A percentile compares a stretch with the other conserved stretches of the same genome.
Conservation (phyloP, 2,113 vertebrate species). For the Leucosticte australis region DNA sequence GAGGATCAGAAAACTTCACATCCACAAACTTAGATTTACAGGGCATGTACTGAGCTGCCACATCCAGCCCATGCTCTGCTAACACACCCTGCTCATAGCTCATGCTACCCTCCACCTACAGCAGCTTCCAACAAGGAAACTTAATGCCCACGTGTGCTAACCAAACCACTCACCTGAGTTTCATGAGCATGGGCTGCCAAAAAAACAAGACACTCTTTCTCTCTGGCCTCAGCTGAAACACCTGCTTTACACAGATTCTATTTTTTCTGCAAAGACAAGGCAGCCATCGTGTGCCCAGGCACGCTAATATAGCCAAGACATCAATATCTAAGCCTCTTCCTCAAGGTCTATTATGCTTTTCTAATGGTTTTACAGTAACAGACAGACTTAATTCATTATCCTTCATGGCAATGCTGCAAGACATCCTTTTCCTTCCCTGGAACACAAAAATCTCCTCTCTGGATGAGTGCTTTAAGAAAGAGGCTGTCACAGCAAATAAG, state of each 20-base stretch:
- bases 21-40: background rate
- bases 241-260: background rate
- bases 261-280: background rate
- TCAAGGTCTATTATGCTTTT: slow-evolving; percentile 69
- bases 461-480: slow-evolving; percentile 33
- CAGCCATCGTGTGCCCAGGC: background rate
- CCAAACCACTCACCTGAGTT: background rate
- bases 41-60: background rate
- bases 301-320: background rate
- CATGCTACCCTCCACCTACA: background rate
- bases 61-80: background rate
- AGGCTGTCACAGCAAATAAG: slow-evolving; percentile 4
- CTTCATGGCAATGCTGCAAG: slow-evolving; percentile 56
- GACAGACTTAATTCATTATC: slow-evolving; percentile 76
- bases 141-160: background rate
- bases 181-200: rapidly evolving
- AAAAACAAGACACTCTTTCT: background rate
- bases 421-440: slow-evolving; percentile 60
- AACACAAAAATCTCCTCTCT: slow-evolving; percentile 42
- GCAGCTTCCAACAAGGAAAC: background rate
- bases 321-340: slow-evolving; percentile 51
- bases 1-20: rapidly evolving
- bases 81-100: background rate
- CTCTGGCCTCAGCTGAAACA: background rate
- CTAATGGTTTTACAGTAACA: slow-evolving; percentile 72